Evolutionary conservation across 2,797 vertebrate genomes (phyloP), one percentile per base, ranked within the genome.

Genomic region (Petrocephalus sullivani): DNA sequence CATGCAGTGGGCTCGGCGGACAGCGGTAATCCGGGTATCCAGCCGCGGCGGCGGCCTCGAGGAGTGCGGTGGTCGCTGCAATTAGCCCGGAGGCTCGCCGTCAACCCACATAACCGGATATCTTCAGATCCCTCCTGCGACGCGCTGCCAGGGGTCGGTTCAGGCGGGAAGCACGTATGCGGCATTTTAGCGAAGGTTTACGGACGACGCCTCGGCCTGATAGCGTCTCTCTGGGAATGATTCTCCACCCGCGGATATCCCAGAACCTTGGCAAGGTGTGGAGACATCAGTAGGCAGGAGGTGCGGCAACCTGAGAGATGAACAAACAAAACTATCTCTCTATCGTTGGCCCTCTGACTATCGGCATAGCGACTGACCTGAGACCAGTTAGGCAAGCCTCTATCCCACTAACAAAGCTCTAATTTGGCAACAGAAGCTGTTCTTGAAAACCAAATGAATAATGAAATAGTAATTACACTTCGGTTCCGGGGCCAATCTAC

Each of bases 381-480:
- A 86, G 64, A 75, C 88, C 88, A 86, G 46, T 86, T 53, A 23
- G 82, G 61, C 19, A n/a, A n/a, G 4, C 86, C 23, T 46, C 9
- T 6, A 23, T 56, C 83, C 75, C 64, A 78, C 23, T 37, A 33
- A 37, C 54, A 87, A 23, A 87, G 53, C 78, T 23, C 33, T 51
- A 37, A 87, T 89, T 86, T 51, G 56, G 85, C 33, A 87, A 87
- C 51, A 19, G 56, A 81, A 87, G 75, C 41, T 6, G 53, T 23
- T 64, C 46, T 71, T 82, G 28, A 28, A 84, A 75, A 9, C 85
- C 21, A 83, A 87, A 87, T 53, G 71, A 89, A 12, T 87, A 14
- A 56, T 41, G 46, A 71, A 57, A 16, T 37, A 3, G 67, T 89
- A 82, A 89, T 87, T 87, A 87, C 10, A 81, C 78, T 71, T 87